Conservation (phyloP, 2,113 vertebrate genomes). For the Raja brachyura region DNA sequence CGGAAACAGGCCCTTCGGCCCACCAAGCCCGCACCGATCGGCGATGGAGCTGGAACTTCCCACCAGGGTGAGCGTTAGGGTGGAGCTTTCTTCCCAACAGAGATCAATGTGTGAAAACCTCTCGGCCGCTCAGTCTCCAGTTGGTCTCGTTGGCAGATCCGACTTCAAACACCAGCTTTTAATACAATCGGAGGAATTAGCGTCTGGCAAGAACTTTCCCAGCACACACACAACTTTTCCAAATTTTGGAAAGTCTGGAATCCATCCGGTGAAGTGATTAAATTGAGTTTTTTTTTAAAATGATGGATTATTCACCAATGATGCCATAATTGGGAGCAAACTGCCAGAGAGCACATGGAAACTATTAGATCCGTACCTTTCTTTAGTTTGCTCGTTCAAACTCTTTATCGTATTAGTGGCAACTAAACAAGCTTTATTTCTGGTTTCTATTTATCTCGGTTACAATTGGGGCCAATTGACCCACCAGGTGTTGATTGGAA, state of each 20-base stretch:
- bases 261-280: background rate
- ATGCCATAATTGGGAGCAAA: background rate
- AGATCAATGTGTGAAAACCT: too few relatives aligned
- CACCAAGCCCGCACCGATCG: too few relatives aligned
- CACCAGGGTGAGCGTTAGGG: too few relatives aligned
- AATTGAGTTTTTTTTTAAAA: background rate
- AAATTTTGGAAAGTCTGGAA: background rate
- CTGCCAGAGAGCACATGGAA: too few relatives aligned
- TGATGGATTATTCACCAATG: background rate
- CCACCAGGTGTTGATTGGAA: background rate
- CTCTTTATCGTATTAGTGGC: background rate
- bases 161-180: background rate
- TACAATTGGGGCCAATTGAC: background rate
- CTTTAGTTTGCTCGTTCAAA: background rate
- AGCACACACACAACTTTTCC: background rate
- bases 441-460: background rate
- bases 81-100: too few relatives aligned
- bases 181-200: background rate
- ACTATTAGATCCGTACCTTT: background rate
- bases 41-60: too few relatives aligned
- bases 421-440: background rate
- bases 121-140: too few relatives aligned
- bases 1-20: too few relatives aligned
- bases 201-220: background rate
- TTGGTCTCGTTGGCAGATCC: background rate